A percentile compares a stretch with the other conserved stretches of the same genome.
phyloP scores from a whole-genome alignment of 2,888 invertebrate species.

The Drosophila kanekoi region DNA sequence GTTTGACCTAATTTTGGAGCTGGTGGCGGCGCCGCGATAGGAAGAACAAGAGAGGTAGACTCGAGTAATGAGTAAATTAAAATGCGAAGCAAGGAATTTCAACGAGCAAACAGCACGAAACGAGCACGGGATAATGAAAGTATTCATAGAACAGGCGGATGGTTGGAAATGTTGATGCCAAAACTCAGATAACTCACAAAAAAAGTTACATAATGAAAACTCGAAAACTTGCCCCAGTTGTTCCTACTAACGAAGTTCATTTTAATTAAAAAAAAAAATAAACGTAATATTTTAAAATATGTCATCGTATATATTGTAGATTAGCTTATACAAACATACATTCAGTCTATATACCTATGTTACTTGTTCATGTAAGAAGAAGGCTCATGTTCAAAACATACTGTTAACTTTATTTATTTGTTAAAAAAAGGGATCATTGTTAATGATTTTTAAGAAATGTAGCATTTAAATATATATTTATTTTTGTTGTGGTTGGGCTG shows the following conservation, averaged over 20 bases:
- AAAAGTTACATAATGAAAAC: neutral
- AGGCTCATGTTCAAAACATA: too few species aligned
- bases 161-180: neutral
- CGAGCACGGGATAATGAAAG: conserved; percentile 45
- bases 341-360: too few species aligned
- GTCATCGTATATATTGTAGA: too few species aligned
- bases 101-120: conserved; percentile 49
- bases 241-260: too few species aligned
- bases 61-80: conserved; percentile 76
- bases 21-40: conserved; percentile 51
- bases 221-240: neutral
- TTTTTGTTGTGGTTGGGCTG: conserved; percentile 1
- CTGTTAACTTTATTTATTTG: too few species aligned
- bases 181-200: neutral
- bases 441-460: too few species aligned
- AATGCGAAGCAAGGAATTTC: conserved; percentile 62
- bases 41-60: conserved; percentile 20
- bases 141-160: conserved; percentile 26
- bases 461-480: too few species aligned
- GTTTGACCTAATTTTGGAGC: conserved; percentile 83
- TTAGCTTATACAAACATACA: too few species aligned
- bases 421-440: too few species aligned
- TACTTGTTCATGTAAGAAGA: too few species aligned
- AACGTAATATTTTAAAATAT: neutral
- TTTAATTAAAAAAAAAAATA: neutral